phyloP scores from a whole-genome alignment of 2,888 invertebrate genomes.

The Aporophyla lueneburgensis region DNA sequence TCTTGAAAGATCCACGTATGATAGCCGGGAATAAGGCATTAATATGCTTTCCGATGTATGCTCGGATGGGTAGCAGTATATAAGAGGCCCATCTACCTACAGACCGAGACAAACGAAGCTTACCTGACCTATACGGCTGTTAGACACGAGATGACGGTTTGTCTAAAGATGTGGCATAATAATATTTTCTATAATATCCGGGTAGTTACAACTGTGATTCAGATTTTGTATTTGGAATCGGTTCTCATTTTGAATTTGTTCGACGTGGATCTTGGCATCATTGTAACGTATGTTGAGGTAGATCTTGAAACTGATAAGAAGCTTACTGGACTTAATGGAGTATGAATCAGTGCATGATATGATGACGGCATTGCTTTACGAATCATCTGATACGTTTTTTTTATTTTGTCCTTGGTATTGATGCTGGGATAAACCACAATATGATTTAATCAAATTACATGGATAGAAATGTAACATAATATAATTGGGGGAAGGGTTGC shows the following conservation, averaged over 20 bases:
- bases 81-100: background rate
- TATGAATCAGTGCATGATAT: conserved; percentile 31
- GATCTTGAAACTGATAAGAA: conserved; percentile 36
- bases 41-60: background rate
- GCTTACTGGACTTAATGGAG: background rate
- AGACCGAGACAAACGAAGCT: background rate
- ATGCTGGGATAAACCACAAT: conserved; percentile 19
- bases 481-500: too few species aligned
- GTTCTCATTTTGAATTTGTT: conserved; percentile 23
- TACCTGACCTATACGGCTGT: background rate
- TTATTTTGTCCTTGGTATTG: background rate
- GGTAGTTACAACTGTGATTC: conserved; percentile 47
- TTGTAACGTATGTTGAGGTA: conserved; percentile 31
- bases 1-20: background rate
- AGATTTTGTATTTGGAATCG: conserved; percentile 37
- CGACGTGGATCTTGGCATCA: background rate
- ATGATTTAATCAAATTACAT: background rate
- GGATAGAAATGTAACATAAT: background rate
- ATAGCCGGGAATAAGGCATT: background rate
- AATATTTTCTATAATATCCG: conserved; percentile 27
- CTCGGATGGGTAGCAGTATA: background rate
- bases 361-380: conserved; percentile 23
- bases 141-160: too few species aligned
- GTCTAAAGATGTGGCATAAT: too few species aligned
- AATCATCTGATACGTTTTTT: background rate